Evolutionary conservation across 2,888 invertebrate species (phyloP).

Genomic region (Dryobotodes eremita): DNA sequence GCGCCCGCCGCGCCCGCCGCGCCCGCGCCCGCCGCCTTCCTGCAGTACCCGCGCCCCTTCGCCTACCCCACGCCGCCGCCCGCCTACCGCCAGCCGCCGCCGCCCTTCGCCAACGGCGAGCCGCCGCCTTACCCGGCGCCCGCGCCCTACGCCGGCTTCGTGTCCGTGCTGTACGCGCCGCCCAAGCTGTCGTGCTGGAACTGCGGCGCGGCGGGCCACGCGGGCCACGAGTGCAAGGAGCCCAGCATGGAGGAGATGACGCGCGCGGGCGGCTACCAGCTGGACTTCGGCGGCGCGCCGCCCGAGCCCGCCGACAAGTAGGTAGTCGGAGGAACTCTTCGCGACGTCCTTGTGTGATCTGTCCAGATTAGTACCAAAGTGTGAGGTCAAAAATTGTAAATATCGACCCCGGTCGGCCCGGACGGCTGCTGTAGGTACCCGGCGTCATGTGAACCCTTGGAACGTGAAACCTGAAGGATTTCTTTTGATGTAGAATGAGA

Average conservation of each 20-base stretch:
- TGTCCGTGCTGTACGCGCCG: constrained; percentile 90
- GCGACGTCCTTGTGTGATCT: constrained; percentile 58
- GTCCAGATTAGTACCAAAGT: constrained; percentile 76
- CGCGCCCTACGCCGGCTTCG: constrained; percentile 85
- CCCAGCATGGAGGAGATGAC: constrained; percentile 98
- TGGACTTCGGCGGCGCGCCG: constrained; percentile 91
- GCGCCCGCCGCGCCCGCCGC: constrained; percentile 77
- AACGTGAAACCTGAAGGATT: constrained; percentile 67
- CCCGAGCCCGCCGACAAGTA: constrained; percentile 86
- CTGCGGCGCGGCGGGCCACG: constrained; percentile 96
- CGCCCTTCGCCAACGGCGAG: constrained; percentile 88
- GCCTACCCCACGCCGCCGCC: constrained; percentile 85
- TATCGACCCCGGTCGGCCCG: constrained; percentile 66
- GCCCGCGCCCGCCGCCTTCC: constrained; percentile 79
- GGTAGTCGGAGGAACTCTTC: constrained; percentile 52
- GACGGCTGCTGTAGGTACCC: constrained; percentile 63
- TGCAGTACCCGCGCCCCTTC: constrained; percentile 84
- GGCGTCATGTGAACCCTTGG: constrained; percentile 63
- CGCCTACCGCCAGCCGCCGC: constrained; percentile 84
- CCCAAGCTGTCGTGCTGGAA: constrained; percentile 96
- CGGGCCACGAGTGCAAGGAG: constrained; percentile 96
- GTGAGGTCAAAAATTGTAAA: constrained; percentile 73
- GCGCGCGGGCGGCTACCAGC: constrained; percentile 92
- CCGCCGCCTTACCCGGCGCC: constrained; percentile 86
- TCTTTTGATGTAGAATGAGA: constrained; percentile 73